Conservation (phyloP, 1,140 invertebrate genomes). For the Drosophila ficusphila region DNA sequence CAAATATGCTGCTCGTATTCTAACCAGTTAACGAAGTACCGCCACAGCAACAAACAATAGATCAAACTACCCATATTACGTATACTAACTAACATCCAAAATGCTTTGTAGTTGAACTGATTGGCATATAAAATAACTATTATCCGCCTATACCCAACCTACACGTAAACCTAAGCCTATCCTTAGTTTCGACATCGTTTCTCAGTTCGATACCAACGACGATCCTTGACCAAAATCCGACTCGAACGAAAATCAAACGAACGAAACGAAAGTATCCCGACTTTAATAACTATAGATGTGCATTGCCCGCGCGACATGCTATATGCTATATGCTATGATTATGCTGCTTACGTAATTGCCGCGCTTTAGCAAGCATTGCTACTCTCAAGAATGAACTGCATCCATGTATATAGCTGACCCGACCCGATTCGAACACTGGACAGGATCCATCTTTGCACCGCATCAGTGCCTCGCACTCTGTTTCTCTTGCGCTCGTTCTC, state of each 20-base stretch:
- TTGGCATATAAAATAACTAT: constrained; percentile 60
- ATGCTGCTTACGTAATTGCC: constrained; percentile 42
- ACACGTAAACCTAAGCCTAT: neutral
- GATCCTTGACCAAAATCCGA: neutral
- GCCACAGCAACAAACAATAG: constrained; percentile 38
- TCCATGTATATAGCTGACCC: constrained; percentile 28
- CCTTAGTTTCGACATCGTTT: constrained; percentile 24
- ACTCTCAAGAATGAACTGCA: constrained; percentile 13
- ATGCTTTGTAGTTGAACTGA: constrained; percentile 73
- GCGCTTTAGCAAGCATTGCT: constrained; percentile 14
- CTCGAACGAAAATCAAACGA: neutral
- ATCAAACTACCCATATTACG: constrained; percentile 44
- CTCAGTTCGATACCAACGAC: constrained; percentile 4
- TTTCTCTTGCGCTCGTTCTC: constrained; percentile 9
- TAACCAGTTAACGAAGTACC: constrained; percentile 39
- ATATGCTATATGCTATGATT: too few species aligned
- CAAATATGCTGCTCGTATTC: constrained; percentile 37
- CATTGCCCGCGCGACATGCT: constrained; percentile 1
- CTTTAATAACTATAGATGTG: constrained; percentile 2
- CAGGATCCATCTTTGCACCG: constrained; percentile 23
- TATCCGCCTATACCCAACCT: constrained; percentile 14
- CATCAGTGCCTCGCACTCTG: constrained; percentile 24
- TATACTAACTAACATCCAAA: constrained; percentile 49
- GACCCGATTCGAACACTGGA: neutral
- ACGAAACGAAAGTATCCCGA: constrained; percentile 1